Conservation (phyloP, 1,140 invertebrate species). For the Nebria ingens region DNA sequence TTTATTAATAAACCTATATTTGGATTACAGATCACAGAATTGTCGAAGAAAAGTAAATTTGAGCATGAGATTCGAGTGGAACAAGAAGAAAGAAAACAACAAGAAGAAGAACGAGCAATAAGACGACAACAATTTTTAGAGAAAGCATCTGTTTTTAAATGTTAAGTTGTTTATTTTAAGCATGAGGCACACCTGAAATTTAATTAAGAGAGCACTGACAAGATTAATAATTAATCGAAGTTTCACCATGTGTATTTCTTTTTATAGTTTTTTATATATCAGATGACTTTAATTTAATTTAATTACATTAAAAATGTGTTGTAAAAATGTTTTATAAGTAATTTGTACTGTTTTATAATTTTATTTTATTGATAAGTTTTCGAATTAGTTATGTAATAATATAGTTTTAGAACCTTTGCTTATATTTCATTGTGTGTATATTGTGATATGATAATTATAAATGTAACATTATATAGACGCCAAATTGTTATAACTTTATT, state of each 20-base stretch:
- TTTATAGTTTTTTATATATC: not conserved
- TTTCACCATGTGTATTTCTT: not conserved
- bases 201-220: too few relatives aligned
- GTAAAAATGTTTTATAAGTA: not conserved
- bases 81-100: constrained; percentile 69
- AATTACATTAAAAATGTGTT: constrained; percentile 1
- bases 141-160: constrained; percentile 65
- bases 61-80: constrained; percentile 78
- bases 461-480: not conserved
- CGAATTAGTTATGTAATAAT: not conserved
- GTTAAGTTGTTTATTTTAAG: constrained; percentile 1
- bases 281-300: too few relatives aligned
- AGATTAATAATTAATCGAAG: not conserved
- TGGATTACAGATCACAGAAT: constrained; percentile 62
- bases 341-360: not conserved
- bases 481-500: constrained; percentile 3
- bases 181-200: too few relatives aligned
- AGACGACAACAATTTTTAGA: constrained; percentile 69
- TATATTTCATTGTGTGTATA: not conserved
- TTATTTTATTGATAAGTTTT: not conserved
- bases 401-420: not conserved
- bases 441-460: not conserved
- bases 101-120: constrained; percentile 66
- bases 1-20: constrained; percentile 11
- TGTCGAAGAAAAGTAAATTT: constrained; percentile 69